Conservation (phyloP, 2,797 vertebrate genomes). For the Enteromius fasciolatus region DNA sequence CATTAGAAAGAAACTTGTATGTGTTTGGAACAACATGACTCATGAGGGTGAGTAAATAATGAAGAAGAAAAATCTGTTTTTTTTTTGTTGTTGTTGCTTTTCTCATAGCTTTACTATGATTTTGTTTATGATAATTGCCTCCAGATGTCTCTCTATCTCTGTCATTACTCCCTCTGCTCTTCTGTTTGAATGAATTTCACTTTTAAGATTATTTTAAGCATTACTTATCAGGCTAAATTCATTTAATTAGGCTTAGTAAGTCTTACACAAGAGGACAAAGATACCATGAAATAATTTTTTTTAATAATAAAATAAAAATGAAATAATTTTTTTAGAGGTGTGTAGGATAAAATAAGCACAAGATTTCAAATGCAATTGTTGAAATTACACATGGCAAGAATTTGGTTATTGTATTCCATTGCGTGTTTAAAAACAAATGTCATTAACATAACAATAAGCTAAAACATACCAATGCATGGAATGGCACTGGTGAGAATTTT, state of each 20-base stretch:
- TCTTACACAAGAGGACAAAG: neutral
- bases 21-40: too few species aligned
- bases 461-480: neutral
- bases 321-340: too few species aligned
- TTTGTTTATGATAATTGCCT: neutral
- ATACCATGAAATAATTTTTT: too few species aligned
- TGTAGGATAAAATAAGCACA: neutral
- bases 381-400: neutral
- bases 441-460: neutral
- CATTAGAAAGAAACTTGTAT: too few species aligned
- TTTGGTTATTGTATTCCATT: neutral
- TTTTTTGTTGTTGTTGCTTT: neutral
- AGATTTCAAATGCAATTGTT: too few species aligned
- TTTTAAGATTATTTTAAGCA: too few species aligned
- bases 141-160: neutral
- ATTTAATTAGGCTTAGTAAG: too few species aligned
- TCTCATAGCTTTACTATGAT: neutral
- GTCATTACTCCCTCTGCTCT: neutral
- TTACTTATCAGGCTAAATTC: too few species aligned
- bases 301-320: too few species aligned
- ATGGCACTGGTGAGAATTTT: neutral
- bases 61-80: neutral
- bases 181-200: neutral
- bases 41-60: too few species aligned
- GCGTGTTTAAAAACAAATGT: neutral